Evolutionary conservation across 2,888 invertebrate genomes (phyloP).

Genomic region (Epirrhoe tristata): DNA sequence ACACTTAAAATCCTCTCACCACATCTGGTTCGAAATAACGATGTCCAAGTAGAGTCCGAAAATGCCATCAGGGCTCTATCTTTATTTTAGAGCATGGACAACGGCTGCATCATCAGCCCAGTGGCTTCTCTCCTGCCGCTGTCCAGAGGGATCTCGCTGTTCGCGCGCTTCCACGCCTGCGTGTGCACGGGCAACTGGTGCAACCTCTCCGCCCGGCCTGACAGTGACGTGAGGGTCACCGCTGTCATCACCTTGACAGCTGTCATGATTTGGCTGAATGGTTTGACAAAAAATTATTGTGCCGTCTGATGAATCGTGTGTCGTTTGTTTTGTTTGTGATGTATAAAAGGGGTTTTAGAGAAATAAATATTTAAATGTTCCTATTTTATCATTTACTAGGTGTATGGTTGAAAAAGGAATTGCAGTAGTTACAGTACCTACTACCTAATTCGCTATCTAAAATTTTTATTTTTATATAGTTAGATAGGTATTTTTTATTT

Average conservation of each 20-base stretch:
- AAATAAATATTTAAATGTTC: constrained; percentile 2
- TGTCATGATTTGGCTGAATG: not conserved
- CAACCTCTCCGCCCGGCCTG: constrained; percentile 47
- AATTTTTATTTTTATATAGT: no score
- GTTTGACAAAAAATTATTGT: not conserved
- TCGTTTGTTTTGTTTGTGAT: constrained; percentile 4
- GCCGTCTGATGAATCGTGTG: not conserved
- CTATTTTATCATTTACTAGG: not conserved
- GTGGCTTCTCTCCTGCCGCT: constrained; percentile 70
- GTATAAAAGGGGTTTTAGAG: constrained; percentile 11
- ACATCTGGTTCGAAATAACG: no score
- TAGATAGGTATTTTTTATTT: no score
- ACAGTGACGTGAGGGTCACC: constrained; percentile 25
- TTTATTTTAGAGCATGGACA: constrained; percentile 58
- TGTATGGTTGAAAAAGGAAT: not conserved
- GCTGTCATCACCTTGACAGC: constrained; percentile 12
- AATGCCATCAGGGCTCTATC: not conserved
- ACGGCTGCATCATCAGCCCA: constrained; percentile 70
- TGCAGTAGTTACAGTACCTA: not conserved
- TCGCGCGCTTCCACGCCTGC: constrained; percentile 72
- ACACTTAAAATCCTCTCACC: no score
- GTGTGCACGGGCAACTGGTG: constrained; percentile 71
- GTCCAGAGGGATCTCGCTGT: constrained; percentile 69
- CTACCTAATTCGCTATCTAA: no score
- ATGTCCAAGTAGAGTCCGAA: not conserved